phyloP scores from a whole-genome alignment of 1,140 invertebrate species.

The Macrobrachium nipponense region DNA sequence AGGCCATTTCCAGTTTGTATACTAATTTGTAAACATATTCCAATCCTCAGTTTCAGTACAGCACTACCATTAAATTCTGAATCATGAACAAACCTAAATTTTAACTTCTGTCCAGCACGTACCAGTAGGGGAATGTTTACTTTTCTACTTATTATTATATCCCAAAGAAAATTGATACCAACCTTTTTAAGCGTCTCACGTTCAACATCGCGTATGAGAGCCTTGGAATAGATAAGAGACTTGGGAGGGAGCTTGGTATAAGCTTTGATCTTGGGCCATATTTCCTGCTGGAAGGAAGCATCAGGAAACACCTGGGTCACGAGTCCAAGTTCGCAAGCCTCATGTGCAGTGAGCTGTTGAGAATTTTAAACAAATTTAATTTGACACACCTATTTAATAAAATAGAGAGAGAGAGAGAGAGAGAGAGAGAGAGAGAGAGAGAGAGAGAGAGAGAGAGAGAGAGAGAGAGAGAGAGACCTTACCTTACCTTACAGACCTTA shows the following conservation, averaged over 20 bases:
- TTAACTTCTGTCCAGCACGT: no score
- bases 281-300: constrained; percentile 73
- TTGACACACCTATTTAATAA: not conserved
- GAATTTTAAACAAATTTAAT: not conserved
- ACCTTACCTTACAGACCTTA: no score
- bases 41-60: no score
- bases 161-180: constrained; percentile 59
- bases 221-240: constrained; percentile 68
- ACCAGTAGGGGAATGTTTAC: no score
- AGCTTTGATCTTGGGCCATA: constrained; percentile 73
- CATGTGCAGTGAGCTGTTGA: constrained; percentile 72
- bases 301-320: constrained; percentile 78
- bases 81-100: no score
- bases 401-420: not conserved
- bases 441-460: no score
- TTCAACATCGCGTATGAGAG: constrained; percentile 50
- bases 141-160: no score
- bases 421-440: no score
- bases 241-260: constrained; percentile 70
- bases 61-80: no score
- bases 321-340: constrained; percentile 80
- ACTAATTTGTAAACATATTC: no score
- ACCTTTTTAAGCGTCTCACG: constrained; percentile 66
- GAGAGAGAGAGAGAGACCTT: no score
- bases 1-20: no score